A percentile compares a stretch with the other conserved stretches of the same genome.
Evolutionary conservation across 2,113 vertebrate genomes (phyloP).

Genomic region (Isichthys henryi): DNA sequence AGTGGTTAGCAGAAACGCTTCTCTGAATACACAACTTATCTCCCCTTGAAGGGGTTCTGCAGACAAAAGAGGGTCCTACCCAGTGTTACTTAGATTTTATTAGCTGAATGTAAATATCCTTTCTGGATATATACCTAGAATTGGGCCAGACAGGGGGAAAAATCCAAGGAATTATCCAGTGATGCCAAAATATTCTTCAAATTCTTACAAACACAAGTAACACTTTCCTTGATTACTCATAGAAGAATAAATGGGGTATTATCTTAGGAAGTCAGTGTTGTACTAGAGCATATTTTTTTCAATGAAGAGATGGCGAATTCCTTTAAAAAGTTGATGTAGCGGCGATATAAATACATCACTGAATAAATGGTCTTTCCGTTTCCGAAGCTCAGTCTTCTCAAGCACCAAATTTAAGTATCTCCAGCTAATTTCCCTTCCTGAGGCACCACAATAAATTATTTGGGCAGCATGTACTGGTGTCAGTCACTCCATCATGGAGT

Average conservation of each 20-base stretch:
- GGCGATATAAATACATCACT: constrained; percentile 23
- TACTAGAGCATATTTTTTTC: neutral
- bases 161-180: neutral
- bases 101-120: neutral
- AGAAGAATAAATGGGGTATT: constrained; percentile 32
- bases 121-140: constrained; percentile 32
- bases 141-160: constrained; percentile 27
- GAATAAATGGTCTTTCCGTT: constrained; percentile 3
- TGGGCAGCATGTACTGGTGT: constrained; percentile 30
- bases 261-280: neutral
- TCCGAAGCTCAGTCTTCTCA: constrained; percentile 27
- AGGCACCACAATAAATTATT: constrained; percentile 42
- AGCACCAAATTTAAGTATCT: constrained; percentile 31
- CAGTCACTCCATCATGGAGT: constrained; percentile 41
- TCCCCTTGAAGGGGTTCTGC: neutral
- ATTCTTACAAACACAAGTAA: neutral
- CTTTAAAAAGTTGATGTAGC: constrained; percentile 16
- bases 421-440: constrained; percentile 26
- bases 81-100: neutral
- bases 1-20: neutral
- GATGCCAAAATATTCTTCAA: neutral
- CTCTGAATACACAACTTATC: neutral
- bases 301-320: neutral
- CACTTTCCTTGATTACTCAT: constrained; percentile 48
- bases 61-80: neutral